phyloP scores from a whole-genome alignment of 2,797 vertebrate species.

The Sus cebifrons region DNA sequence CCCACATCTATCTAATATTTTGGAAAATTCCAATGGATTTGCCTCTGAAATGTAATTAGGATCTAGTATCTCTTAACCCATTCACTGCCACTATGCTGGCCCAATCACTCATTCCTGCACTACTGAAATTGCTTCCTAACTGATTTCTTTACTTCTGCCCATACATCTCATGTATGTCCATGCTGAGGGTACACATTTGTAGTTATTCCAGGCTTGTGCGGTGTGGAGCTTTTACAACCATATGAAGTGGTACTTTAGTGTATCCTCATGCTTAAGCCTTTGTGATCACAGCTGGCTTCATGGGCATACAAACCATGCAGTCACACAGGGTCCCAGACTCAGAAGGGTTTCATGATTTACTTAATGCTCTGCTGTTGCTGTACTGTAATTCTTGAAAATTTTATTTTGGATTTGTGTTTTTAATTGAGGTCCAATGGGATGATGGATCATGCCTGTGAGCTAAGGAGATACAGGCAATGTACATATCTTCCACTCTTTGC shows the following conservation, averaged over 20 bases:
- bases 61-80: neutral
- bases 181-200: neutral
- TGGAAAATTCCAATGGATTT: neutral
- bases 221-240: neutral
- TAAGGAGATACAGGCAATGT: neutral
- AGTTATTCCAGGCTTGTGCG: neutral
- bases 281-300: neutral
- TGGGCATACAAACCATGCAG: neutral
- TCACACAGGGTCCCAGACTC: neutral
- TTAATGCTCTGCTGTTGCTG: neutral
- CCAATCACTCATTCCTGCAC: neutral
- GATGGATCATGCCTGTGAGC: neutral
- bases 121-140: neutral
- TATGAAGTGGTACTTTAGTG: neutral
- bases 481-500: neutral
- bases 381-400: neutral
- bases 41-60: neutral
- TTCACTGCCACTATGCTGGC: neutral
- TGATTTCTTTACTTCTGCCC: neutral
- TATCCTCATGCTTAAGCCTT: neutral
- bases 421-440: neutral
- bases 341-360: neutral
- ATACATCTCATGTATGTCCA: no score
- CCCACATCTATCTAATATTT: neutral
- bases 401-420: neutral